These are phyloP conservation scores for Plutella xylostella DNA, from an alignment of 2,888 invertebrate species.

Conservation along the genomic window DNA sequence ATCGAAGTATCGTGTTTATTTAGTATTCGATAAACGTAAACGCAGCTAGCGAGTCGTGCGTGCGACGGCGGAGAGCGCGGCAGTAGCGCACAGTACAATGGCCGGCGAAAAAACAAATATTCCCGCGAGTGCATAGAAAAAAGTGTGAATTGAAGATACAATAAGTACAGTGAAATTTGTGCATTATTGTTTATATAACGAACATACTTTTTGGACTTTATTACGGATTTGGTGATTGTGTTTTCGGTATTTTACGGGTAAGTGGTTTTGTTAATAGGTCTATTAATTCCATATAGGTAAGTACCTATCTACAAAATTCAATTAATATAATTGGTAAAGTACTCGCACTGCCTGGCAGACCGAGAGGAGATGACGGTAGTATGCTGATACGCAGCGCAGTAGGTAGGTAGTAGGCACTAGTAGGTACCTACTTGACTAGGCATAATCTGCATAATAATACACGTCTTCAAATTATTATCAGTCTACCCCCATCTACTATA, in stretches of 20 bases:
- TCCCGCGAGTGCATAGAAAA: slow-evolving; percentile 49
- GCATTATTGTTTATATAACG: slow-evolving; percentile 37
- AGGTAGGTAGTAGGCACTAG: too few relatives aligned
- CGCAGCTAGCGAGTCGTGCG: slow-evolving; percentile 41
- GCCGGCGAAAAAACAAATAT: slow-evolving; percentile 46
- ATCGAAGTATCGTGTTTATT: slow-evolving; percentile 14
- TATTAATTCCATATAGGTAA: too few relatives aligned
- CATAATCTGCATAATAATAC: too few relatives aligned
- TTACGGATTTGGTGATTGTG: slow-evolving; percentile 33
- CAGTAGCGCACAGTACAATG: slow-evolving; percentile 47
- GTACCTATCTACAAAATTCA: too few relatives aligned
- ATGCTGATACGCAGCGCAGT: too few relatives aligned
- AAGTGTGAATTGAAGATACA: slow-evolving; percentile 44
- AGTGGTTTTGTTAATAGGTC: too few relatives aligned
- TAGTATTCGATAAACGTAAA: slow-evolving; percentile 58
- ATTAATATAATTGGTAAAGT: too few relatives aligned
- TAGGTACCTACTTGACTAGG: too few relatives aligned
- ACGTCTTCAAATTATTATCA: too few relatives aligned
- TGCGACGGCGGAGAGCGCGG: slow-evolving; percentile 26
- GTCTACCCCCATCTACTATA: too few relatives aligned
- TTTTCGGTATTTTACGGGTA: slow-evolving; percentile 25
- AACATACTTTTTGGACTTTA: slow-evolving; percentile 29
- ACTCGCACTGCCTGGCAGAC: too few relatives aligned
- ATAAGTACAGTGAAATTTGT: slow-evolving; percentile 38
- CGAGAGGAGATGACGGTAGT: too few relatives aligned